Evolutionary conservation across 2,113 vertebrate species (phyloP).

Genomic region (Elephantulus edwardii): DNA sequence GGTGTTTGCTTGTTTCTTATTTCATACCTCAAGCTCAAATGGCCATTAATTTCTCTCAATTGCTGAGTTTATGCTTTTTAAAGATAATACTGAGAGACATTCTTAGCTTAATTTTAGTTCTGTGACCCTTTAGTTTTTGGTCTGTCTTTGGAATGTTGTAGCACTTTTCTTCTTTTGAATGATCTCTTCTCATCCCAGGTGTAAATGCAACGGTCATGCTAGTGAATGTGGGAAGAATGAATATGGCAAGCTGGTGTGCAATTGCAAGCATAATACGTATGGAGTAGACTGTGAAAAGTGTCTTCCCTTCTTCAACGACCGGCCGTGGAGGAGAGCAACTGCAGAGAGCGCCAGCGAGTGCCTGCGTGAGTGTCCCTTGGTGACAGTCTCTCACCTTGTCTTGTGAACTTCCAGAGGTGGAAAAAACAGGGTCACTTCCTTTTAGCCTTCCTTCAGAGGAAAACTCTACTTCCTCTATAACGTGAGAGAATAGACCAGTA

Average conservation of each 20-base stretch:
- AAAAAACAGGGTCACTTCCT: neutral
- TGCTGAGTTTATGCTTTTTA: conserved; percentile 1
- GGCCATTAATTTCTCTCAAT: neutral
- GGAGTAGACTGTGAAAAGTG: conserved; percentile 93
- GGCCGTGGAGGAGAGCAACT: conserved; percentile 94
- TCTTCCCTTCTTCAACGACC: conserved; percentile 95
- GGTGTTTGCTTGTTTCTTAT: neutral
- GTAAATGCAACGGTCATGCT: conserved; percentile 97
- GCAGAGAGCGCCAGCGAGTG: conserved; percentile 93
- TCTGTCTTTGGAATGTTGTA: neutral
- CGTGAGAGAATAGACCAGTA: neutral
- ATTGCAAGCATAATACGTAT: conserved; percentile 95
- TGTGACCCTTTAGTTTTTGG: neutral
- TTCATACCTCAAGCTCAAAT: neutral
- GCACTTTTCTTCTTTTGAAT: neutral
- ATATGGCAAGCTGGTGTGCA: conserved; percentile 88
- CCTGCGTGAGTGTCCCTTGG: conserved; percentile 84
- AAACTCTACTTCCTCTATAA: neutral
- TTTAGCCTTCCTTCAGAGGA: neutral
- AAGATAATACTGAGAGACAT: neutral
- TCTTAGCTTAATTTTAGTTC: neutral
- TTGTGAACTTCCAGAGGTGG: neutral
- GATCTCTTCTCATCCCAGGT: conserved; percentile 83
- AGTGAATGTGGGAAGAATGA: conserved; percentile 92
- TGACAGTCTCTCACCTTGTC: accelerated